Evolutionary conservation across 2,888 invertebrate genomes (phyloP), one percentile per base, ranked within the genome.

Genomic region (Dryococelus australis): DNA sequence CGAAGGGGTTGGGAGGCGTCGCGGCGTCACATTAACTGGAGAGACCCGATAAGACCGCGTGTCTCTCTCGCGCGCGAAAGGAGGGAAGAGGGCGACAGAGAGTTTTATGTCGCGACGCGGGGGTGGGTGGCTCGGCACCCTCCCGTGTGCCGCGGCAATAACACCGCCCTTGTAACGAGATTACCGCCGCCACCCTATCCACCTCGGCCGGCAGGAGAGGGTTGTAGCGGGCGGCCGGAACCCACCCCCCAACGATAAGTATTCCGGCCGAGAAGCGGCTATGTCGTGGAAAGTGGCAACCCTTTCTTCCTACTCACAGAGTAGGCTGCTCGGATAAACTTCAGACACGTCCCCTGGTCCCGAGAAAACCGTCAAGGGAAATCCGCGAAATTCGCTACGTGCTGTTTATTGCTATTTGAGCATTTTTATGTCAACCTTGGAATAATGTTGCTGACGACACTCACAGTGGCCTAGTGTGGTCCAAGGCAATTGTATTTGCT

Each of bases 161-260:
- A 65, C 65, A 65, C 65, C 65, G 16, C 65, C 65, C 65, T 20
- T 65, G 65, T 65, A 65, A 65, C 65, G 65, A 65, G 65, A 65
- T 65, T 65, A 65, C 65, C 24, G 20, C n/a, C n/a, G n/a, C n/a
- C 51, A 13, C 51, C 51, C 51, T 8, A 10, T 13, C 13, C 13
- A 8, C 51, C 13, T 51, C 51, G 51, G n/a, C n/a, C 24, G 65
- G 65, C 16, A 13, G 65, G 65, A 65, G 65, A 24, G 65, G 65
- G 65, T 65, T 65, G 65, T 5, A 65, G 20, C 65, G 47, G 9
- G 6, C 47, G 4, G 24, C 10, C 65, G 16, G 16, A 24, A 65
- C 16, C 65, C 65, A 65, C 65, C 20, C 16, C 65, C 65, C 16
- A 16, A 8, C 16, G 65, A 65, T 65, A 65, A 65, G 65, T 5